Percentiles rank a stretch among this genome's conserved stretches.
Evolutionary conservation across 2,888 invertebrate genomes (phyloP).

Genomic region (Sarcophaga caerulescens): DNA sequence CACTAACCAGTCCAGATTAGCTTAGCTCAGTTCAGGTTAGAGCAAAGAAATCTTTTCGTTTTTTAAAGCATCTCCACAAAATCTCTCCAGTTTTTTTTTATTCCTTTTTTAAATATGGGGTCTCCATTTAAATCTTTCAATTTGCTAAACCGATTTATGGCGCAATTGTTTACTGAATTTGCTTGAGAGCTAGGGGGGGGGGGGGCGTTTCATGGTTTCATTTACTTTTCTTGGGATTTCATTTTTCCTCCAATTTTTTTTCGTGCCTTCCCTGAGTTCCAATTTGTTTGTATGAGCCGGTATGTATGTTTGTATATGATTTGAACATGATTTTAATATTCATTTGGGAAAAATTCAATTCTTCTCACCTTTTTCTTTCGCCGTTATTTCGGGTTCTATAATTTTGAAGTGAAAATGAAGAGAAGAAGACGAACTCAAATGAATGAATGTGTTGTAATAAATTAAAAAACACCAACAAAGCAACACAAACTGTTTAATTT

Average conservation of each 20-base stretch:
- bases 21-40: background rate
- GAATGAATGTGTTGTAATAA: conserved; percentile 31
- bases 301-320: conserved; percentile 9
- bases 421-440: conserved; percentile 12
- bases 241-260: background rate
- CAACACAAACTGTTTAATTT: conserved; percentile 13
- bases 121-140: conserved; percentile 49
- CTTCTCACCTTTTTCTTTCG: conserved; percentile 52
- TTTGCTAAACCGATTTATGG: conserved; percentile 37
- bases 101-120: background rate
- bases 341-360: conserved; percentile 77
- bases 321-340: conserved; percentile 75
- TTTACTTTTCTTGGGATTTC: conserved; percentile 12
- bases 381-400: background rate
- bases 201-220: conserved; percentile 21
- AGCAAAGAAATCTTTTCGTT: conserved; percentile 50
- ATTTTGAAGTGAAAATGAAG: conserved; percentile 30
- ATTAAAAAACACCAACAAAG: conserved; percentile 5
- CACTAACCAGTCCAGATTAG: background rate
- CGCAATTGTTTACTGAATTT: background rate
- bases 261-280: conserved; percentile 18
- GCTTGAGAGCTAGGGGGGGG: background rate
- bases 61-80: background rate
- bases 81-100: too few species aligned
- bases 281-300: background rate